These are phyloP conservation scores for Drosophila aff. DNA, from an alignment of 1,140 invertebrate genomes.

Conservation along the genomic window DNA sequence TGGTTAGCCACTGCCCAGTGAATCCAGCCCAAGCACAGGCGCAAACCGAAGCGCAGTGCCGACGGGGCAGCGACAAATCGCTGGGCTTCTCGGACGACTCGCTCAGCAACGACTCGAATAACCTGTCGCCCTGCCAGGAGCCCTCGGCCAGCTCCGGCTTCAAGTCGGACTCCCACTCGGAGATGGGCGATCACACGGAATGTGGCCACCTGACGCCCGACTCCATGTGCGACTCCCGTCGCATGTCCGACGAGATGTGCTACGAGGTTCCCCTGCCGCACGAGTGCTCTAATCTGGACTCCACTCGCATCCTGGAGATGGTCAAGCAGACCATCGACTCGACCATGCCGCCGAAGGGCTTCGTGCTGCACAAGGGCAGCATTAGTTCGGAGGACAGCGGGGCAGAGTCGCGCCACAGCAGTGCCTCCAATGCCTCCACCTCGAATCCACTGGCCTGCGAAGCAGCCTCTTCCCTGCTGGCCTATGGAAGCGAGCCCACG, in stretches of 20 bases:
- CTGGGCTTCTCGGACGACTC: slow-evolving; percentile 89
- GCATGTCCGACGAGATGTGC: slow-evolving; percentile 86
- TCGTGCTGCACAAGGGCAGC: slow-evolving; percentile 86
- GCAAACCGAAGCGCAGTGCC: slow-evolving; percentile 58
- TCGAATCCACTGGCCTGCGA: slow-evolving; percentile 52
- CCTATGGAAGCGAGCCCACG: slow-evolving; percentile 65
- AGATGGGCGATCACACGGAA: slow-evolving; percentile 84
- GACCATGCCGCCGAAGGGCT: slow-evolving; percentile 91
- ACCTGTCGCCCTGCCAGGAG: slow-evolving; percentile 84
- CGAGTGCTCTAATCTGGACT: slow-evolving; percentile 91
- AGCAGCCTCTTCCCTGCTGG: slow-evolving; percentile 3
- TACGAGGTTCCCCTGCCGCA: slow-evolving; percentile 91
- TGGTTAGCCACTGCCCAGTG: slow-evolving; percentile 15
- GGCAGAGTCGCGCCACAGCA: slow-evolving; percentile 63
- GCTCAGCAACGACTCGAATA: slow-evolving; percentile 87
- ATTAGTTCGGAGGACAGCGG: slow-evolving; percentile 72
- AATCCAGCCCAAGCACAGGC: slow-evolving; percentile 15
- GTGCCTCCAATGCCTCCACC: slow-evolving; percentile 66
- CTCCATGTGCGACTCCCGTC: slow-evolving; percentile 82
- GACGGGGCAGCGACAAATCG: slow-evolving; percentile 87
- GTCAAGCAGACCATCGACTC: slow-evolving; percentile 93
- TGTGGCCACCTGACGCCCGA: slow-evolving; percentile 81
- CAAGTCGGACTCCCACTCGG: slow-evolving; percentile 84
- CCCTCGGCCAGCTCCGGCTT: slow-evolving; percentile 84
- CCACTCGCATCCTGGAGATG: slow-evolving; percentile 91